Evolutionary conservation across 2,888 invertebrate species (phyloP), one percentile per base, ranked within the genome.

Genomic region (Andrena chrysosceles): DNA sequence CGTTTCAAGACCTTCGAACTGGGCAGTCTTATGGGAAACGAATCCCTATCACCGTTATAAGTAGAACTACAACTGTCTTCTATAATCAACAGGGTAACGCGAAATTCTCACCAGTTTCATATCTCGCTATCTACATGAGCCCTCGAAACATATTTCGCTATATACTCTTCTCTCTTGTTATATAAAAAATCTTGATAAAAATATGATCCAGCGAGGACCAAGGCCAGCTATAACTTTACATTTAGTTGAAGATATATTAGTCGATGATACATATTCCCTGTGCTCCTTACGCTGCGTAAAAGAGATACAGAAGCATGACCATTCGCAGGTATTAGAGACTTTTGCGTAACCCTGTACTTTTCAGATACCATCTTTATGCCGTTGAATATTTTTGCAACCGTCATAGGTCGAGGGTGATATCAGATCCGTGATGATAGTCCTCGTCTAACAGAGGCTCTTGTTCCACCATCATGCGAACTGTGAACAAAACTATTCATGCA

Each of bases 401-500:
- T 93, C 92, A 93, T 85, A 93, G 90, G 85, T 93, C 91, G 87
- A 93, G 88, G 67, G 93, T 90, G 56, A 91, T 91, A 77, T 92
- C 92, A 67, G 92, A 92, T 88, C 91, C 91, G 80, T 88, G 89
- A 84, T 90, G 90, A 89, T 90, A 89, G 69, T 93, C 93, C 88
- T 92, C 92, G 85, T 89, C 90, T 88, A 93, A 92, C 76, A 92
- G 90, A 85, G 91, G 91, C 84, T 93, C 92, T 85, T 90, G 91
- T 87, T 93, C 93, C 91, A 92, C 88, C 91, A 89, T 89, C 93
- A 91, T 92, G 89, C 89, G 91, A 91, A 91, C 93, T 93, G 93
- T 85, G 89, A 93, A 93, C 91, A 93, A 93, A 93, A 93, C 90
- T 92, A 88, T 90, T 93, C 92, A 93, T 93, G 93, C 93, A 92